phyloP scores from a whole-genome alignment of 2,797 vertebrate genomes.

The Prunella strophiata region DNA sequence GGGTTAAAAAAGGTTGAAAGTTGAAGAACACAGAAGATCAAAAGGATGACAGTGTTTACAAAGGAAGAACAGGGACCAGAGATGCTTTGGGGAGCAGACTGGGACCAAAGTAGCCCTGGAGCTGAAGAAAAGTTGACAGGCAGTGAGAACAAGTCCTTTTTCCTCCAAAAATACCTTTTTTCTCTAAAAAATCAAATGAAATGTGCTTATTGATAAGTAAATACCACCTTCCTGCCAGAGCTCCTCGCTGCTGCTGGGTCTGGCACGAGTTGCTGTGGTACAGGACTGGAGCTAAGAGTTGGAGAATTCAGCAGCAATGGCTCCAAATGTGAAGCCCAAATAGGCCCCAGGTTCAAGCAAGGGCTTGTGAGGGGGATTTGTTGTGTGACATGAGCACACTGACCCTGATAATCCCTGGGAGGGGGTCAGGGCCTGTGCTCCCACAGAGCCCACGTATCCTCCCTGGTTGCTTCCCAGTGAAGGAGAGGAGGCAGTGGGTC shows the following conservation, averaged over 20 bases:
- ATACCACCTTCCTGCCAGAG: not conserved
- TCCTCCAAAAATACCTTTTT: not conserved
- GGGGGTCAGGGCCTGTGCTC: rapidly evolving
- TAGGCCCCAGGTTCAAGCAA: not conserved
- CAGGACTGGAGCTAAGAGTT: not conserved
- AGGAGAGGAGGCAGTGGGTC: not conserved
- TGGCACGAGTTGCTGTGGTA: not conserved
- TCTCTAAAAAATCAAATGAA: not conserved
- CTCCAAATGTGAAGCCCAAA: not conserved
- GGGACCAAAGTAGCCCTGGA: not conserved
- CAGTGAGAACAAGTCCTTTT: not conserved
- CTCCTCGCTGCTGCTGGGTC: rapidly evolving
- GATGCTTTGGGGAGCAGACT: not conserved
- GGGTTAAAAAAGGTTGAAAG: not conserved
- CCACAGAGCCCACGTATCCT: rapidly evolving
- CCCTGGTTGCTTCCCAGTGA: not conserved
- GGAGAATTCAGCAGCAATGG: not conserved
- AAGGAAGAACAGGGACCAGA: not conserved
- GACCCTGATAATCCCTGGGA: not conserved
- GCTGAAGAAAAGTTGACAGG: not conserved
- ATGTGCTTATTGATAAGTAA: not conserved
- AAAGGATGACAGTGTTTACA: not conserved
- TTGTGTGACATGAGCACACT: not conserved
- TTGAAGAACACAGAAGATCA: not conserved
- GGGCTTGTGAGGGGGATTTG: not conserved